phyloP scores from a whole-genome alignment of 2,888 invertebrate genomes.

The Callinectes sapidus region DNA sequence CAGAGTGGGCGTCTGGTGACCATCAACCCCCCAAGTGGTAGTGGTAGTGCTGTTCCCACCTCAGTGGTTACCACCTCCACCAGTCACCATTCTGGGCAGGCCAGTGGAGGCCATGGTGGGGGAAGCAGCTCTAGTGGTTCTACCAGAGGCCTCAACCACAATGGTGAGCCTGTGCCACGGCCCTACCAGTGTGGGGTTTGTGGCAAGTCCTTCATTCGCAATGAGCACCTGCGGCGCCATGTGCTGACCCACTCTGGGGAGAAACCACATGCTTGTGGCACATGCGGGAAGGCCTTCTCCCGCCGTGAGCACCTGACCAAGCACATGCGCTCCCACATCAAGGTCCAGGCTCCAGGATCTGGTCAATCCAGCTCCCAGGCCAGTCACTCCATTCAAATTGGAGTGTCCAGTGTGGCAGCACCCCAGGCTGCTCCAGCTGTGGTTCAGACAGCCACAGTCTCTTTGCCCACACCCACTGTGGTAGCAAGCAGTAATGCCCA shows the following conservation, averaged over 20 bases:
- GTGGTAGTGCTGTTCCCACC: slow-evolving; percentile 56
- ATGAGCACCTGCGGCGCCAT: slow-evolving; percentile 89
- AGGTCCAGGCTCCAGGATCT: slow-evolving; percentile 46
- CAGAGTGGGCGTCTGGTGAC: slow-evolving; percentile 69
- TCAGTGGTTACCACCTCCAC: slow-evolving; percentile 63
- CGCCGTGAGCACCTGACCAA: slow-evolving; percentile 71
- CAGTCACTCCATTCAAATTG: slow-evolving; percentile 62
- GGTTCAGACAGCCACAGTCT: slow-evolving; percentile 60
- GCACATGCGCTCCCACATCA: slow-evolving; percentile 70
- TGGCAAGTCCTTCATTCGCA: slow-evolving; percentile 80
- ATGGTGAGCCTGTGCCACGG: slow-evolving; percentile 71
- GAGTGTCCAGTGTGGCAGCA: slow-evolving; percentile 56
- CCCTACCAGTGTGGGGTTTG: slow-evolving; percentile 77
- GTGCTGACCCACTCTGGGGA: slow-evolving; percentile 72
- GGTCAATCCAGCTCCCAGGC: slow-evolving; percentile 55
- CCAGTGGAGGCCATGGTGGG: slow-evolving; percentile 36
- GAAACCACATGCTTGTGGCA: slow-evolving; percentile 67
- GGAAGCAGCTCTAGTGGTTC: slow-evolving; percentile 50
- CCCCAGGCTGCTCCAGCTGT: slow-evolving; percentile 58
- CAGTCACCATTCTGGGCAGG: slow-evolving; percentile 39
- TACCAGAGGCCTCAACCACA: slow-evolving; percentile 62
- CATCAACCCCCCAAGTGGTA: slow-evolving; percentile 64
- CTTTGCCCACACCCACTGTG: slow-evolving; percentile 62
- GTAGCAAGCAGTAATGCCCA: slow-evolving; percentile 68
- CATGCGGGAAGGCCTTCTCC: slow-evolving; percentile 71